Evolutionary conservation across 64 coral and sea anemone species (phyloP).

Genomic region (Stichodactyla helianthus): DNA sequence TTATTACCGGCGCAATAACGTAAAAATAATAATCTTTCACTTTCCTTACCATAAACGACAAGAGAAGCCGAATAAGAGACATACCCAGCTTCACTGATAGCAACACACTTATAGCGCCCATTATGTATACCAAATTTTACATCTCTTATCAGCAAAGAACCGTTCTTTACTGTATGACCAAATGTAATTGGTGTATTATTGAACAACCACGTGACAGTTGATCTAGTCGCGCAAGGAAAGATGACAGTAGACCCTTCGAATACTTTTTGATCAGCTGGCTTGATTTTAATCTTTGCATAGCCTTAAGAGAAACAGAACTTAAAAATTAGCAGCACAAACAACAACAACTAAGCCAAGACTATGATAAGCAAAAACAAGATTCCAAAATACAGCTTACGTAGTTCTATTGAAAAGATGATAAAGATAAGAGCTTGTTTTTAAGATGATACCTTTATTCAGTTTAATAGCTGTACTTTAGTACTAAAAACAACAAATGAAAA

Average conservation of each 20-base stretch:
- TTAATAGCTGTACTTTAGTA: no score
- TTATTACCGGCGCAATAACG: no score
- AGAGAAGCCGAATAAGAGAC: not conserved
- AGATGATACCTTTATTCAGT: no score
- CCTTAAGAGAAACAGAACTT: not conserved
- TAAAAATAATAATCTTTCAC: no score
- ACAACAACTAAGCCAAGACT: no score
- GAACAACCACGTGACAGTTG: not conserved
- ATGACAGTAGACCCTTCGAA: not conserved
- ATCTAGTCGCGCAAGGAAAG: not conserved
- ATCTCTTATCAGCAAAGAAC: not conserved
- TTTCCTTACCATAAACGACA: not conserved
- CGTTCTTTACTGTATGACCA: not conserved
- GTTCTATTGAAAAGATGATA: no score
- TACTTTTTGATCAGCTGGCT: not conserved
- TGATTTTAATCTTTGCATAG: not conserved
- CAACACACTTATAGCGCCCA: not conserved
- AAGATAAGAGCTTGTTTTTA: no score
- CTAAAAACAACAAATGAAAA: no score
- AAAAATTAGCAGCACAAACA: no score
- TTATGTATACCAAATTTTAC: not conserved
- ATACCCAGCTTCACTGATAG: not conserved
- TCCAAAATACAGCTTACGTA: no score
- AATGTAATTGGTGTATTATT: not conserved
- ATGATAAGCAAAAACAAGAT: no score